Percentiles rank a stretch among this genome's conserved stretches.
phyloP scores from a whole-genome alignment of 1,140 invertebrate genomes.

The Drosophila fuyamai region DNA sequence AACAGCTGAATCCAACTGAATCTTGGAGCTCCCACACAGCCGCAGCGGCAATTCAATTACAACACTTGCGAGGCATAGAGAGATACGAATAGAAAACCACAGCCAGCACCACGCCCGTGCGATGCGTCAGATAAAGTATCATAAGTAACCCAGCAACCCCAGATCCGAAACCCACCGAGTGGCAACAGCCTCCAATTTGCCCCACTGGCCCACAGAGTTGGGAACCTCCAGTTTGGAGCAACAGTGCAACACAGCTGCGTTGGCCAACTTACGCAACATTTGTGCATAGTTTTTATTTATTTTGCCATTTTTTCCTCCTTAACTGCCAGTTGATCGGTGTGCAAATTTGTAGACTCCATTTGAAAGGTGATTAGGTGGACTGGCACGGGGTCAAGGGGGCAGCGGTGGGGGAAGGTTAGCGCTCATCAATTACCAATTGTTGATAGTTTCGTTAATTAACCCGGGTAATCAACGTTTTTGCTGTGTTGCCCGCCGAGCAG shows the following conservation, averaged over 20 bases:
- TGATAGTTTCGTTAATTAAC: constrained; percentile 71
- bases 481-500: constrained; percentile 7
- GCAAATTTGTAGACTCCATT: constrained; percentile 49
- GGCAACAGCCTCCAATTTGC: constrained; percentile 19
- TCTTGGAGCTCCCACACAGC: constrained; percentile 40
- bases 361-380: constrained; percentile 53
- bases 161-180: constrained; percentile 4
- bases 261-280: constrained; percentile 52
- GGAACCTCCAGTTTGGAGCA: constrained; percentile 13
- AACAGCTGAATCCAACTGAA: constrained; percentile 13
- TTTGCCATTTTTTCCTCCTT: constrained; percentile 9
- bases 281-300: constrained; percentile 20
- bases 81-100: constrained; percentile 30
- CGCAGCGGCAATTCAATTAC: constrained; percentile 54
- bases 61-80: constrained; percentile 35
- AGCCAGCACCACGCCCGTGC: constrained; percentile 43
- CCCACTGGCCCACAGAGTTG: constrained; percentile 53
- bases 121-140: constrained; percentile 35
- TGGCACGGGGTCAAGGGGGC: not conserved
- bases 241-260: constrained; percentile 44
- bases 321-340: constrained; percentile 31
- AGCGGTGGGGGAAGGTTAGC: constrained; percentile 3
- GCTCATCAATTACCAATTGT: constrained; percentile 77
- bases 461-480: constrained; percentile 60
- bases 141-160: constrained; percentile 6